Evolutionary conservation across 1,140 invertebrate species (phyloP), one percentile per base, ranked within the genome.

Genomic region (Zaprionus vittiger): DNA sequence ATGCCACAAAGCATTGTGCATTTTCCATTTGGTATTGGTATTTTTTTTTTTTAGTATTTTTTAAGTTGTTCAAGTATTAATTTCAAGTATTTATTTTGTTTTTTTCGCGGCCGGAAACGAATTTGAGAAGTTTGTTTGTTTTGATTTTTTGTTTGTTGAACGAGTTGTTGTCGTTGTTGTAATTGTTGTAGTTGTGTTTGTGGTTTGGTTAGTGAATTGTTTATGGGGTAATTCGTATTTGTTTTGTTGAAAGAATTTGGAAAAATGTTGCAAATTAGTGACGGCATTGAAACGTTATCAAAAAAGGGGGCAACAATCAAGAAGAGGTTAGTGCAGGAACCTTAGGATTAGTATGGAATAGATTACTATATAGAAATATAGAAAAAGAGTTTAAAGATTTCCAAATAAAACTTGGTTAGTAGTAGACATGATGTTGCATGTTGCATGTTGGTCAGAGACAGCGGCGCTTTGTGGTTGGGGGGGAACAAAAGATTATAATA

Each of bases 51-150:
- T 55, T 24, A 26, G 24, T 41, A 69, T 72, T 47, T 47, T 65
- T 54, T 79, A 77, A 63, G 31, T 78, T 83, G 12, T 54, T 79
- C 77, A 63, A 24, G 62, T 67, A 64, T 70, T 64, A 60, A 76
- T 83, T 77, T 72, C n/a, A n/a, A 26, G 67, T 56, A 65, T 70
- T 57, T 62, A 70, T 28, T 73, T 79, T 26, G 31, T 54, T 65
- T 83, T 78, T 77, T 68, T 77, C 75, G 79, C 84, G 84, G 68
- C 78, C 84, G 84, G 85, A 89, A 89, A 89, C 70, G 85, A 87
- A 60, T 87, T 82, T 65, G 52, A 85, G 69, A 86, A 41, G 47
- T 72, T 77, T 87, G 28, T 34, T 63, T 81, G 34, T 44, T 73
- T 52, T 66, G 73, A 26, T 37, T 70, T 74, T 49, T 37, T 80